A percentile compares a stretch with the other conserved stretches of the same genome.
Conservation (phyloP, 2,888 invertebrate species). For the Tromatobia lineatoria region DNA sequence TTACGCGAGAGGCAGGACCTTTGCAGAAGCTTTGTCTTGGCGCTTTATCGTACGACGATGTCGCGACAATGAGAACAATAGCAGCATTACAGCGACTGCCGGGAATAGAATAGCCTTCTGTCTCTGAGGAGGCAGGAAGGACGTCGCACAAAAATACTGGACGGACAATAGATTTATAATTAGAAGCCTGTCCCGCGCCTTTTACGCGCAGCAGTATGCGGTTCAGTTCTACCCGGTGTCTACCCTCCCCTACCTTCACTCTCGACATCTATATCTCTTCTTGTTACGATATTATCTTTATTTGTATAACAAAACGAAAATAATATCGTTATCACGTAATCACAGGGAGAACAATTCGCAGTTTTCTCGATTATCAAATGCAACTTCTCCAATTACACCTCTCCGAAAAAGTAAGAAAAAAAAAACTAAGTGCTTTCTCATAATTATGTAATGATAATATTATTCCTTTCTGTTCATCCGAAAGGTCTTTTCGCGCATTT, state of each 20-base stretch:
- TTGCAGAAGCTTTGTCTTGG: conserved; percentile 78
- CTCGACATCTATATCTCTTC: background rate
- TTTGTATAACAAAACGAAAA: conserved; percentile 17
- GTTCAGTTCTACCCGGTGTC: conserved; percentile 34
- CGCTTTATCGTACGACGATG: conserved; percentile 83
- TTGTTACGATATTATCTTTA: no score
- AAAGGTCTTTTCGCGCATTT: no score
- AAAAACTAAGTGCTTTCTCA: no score
- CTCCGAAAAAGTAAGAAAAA: no score
- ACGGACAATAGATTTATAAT: conserved; percentile 80
- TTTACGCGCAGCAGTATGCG: conserved; percentile 16
- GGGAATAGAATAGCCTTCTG: conserved; percentile 76
- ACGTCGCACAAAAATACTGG: conserved; percentile 78
- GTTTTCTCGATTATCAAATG: background rate
- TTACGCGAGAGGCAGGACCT: conserved; percentile 78
- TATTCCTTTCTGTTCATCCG: no score
- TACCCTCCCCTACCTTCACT: conserved; percentile 26
- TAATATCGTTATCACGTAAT: conserved; percentile 57
- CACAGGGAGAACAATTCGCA: conserved; percentile 12
- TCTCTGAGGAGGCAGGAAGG: conserved; percentile 73
- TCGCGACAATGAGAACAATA: conserved; percentile 81
- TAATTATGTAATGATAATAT: no score
- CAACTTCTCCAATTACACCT: background rate
- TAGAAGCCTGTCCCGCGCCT: conserved; percentile 64
- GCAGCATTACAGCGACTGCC: conserved; percentile 79